A percentile compares a stretch with the other conserved stretches of the same genome.
Evolutionary conservation across 2,888 invertebrate genomes (phyloP).

Genomic region (Epicampocera succincta): DNA sequence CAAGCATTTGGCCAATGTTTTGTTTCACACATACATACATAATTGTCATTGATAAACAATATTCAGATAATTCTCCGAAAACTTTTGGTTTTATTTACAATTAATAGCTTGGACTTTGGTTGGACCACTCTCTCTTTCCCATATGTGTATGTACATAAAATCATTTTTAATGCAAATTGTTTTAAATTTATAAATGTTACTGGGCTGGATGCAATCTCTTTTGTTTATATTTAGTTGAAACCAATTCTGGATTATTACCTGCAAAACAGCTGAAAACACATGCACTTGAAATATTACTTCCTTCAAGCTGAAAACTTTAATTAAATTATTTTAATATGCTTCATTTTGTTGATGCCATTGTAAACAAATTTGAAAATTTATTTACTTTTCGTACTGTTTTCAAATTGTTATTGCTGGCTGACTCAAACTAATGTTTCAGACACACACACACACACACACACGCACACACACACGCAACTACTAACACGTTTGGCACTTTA

Average conservation of each 20-base stretch:
- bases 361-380: slow-evolving; percentile 52
- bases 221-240: neutral
- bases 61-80: too few relatives aligned
- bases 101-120: too few relatives aligned
- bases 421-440: slow-evolving; percentile 17
- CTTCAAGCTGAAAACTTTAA: slow-evolving; percentile 38
- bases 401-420: slow-evolving; percentile 7
- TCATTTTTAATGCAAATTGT: neutral
- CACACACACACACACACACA: too few relatives aligned
- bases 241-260: slow-evolving; percentile 19
- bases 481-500: slow-evolving; percentile 22
- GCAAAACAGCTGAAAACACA: neutral
- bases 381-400: slow-evolving; percentile 24
- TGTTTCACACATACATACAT: too few relatives aligned
- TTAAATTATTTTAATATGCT: slow-evolving; percentile 57
- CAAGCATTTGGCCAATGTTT: too few relatives aligned
- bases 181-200: neutral
- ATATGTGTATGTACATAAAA: neutral
- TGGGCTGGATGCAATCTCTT: neutral
- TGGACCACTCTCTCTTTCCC: too few relatives aligned
- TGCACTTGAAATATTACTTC: neutral
- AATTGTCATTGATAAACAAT: too few relatives aligned
- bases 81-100: too few relatives aligned
- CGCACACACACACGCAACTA: too few relatives aligned
- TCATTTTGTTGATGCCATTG: slow-evolving; percentile 43